Evolutionary conservation across 2,113 vertebrate species (phyloP).

Genomic region (Glareola pratincola): DNA sequence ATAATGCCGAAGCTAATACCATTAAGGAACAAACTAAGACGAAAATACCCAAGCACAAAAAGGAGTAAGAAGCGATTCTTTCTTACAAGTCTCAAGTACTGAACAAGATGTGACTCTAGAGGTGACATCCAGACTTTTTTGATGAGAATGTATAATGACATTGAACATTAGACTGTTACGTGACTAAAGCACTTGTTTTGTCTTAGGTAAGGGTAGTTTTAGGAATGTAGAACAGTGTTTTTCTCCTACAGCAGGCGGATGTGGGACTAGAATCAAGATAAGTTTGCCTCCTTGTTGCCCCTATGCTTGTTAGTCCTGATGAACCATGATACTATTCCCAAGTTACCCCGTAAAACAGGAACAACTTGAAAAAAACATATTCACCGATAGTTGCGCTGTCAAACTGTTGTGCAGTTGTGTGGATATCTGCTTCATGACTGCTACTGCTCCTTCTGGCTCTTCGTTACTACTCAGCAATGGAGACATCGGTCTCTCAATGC

Average conservation of each 20-base stretch:
- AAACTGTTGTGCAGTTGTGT: neutral
- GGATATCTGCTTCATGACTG: neutral
- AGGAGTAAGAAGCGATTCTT: conserved; percentile 70
- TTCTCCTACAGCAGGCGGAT: neutral
- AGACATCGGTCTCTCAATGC: neutral
- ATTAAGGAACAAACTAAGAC: conserved; percentile 83
- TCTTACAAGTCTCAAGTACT: neutral
- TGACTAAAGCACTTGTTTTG: neutral
- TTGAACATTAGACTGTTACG: rapidly evolving
- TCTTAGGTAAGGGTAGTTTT: neutral
- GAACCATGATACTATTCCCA: neutral
- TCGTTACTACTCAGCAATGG: rapidly evolving
- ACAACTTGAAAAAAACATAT: too few relatives aligned
- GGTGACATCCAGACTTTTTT: neutral
- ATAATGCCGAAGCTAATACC: conserved; percentile 80
- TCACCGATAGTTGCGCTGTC: neutral
- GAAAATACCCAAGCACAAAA: conserved; percentile 85
- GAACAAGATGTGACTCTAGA: neutral
- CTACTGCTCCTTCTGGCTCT: neutral
- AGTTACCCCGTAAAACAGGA: neutral
- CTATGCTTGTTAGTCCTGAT: neutral
- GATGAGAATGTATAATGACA: neutral
- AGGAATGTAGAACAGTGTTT: neutral
- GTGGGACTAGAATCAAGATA: neutral
- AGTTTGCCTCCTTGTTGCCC: neutral